Conservation (phyloP, 1,140 invertebrate species). For the Drosophila bifasciata region DNA sequence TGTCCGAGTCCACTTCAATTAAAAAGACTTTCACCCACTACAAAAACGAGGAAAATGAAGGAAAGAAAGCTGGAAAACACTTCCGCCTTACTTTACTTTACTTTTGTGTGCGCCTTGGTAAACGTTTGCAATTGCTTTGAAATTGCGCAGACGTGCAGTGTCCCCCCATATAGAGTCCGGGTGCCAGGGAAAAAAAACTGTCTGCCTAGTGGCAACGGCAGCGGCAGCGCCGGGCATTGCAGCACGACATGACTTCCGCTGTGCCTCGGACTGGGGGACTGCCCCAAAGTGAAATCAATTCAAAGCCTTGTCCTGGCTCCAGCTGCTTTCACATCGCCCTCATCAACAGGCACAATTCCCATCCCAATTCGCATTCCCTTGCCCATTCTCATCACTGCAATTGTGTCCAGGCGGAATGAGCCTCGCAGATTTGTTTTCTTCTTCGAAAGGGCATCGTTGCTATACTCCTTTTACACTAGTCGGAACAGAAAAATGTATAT, state of each 20-base stretch:
- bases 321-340: slow-evolving; percentile 36
- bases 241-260: slow-evolving; percentile 78
- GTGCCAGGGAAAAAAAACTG: slow-evolving; percentile 52
- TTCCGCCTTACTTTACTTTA: slow-evolving; percentile 73
- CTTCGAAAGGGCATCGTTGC: no score
- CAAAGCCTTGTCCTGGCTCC: slow-evolving; percentile 38
- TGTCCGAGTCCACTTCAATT: slow-evolving; percentile 77
- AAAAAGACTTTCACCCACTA: slow-evolving; percentile 80
- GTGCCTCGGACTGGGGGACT: slow-evolving; percentile 15
- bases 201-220: slow-evolving; percentile 52
- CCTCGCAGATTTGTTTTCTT: slow-evolving; percentile 2
- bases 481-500: no score
- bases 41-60: slow-evolving; percentile 63
- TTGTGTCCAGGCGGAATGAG: slow-evolving; percentile 18
- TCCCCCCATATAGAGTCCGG: slow-evolving; percentile 13
- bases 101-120: slow-evolving; percentile 70
- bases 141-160: slow-evolving; percentile 74
- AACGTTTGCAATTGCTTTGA: slow-evolving; percentile 79
- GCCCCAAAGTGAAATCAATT: slow-evolving; percentile 61
- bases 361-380: slow-evolving; percentile 4
- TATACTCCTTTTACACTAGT: no score
- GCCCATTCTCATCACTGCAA: slow-evolving; percentile 25
- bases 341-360: slow-evolving; percentile 24
- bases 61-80: slow-evolving; percentile 74
- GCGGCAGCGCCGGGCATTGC: slow-evolving; percentile 58